A percentile compares a stretch with the other conserved stretches of the same genome.
These are phyloP conservation scores for Magallana gigas DNA, from an alignment of 1,140 invertebrate species.

Conservation along the genomic window DNA sequence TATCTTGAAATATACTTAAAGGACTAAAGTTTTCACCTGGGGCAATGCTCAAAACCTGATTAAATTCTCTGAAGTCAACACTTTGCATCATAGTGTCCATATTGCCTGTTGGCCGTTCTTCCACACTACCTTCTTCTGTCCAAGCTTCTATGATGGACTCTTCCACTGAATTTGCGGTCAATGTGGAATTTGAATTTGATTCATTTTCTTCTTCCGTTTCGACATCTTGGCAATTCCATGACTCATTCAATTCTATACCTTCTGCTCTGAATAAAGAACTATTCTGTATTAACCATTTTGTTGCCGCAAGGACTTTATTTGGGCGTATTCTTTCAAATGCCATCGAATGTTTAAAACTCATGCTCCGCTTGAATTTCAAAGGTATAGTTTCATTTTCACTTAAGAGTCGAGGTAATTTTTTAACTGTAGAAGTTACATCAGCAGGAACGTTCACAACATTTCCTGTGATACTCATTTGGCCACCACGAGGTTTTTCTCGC, in stretches of 20 bases:
- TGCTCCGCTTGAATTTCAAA: conserved; percentile 51
- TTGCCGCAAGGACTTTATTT: conserved; percentile 31
- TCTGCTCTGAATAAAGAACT: conserved; percentile 43
- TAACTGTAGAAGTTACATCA: conserved; percentile 47
- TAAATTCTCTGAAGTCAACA: conserved; percentile 19
- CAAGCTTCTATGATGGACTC: not conserved
- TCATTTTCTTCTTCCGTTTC: not conserved
- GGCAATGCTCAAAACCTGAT: conserved; percentile 31
- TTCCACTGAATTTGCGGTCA: conserved; percentile 16
- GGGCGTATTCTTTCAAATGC: conserved; percentile 52
- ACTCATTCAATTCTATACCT: conserved; percentile 43
- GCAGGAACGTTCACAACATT: conserved; percentile 59
- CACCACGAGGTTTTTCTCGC: conserved; percentile 49
- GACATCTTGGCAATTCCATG: conserved; percentile 6
- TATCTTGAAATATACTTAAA: conserved; percentile 49
- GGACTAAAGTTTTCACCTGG: conserved; percentile 43
- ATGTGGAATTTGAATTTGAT: not conserved
- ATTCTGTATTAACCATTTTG: conserved; percentile 45
- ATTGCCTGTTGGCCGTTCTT: conserved; percentile 6
- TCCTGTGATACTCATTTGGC: conserved; percentile 45
- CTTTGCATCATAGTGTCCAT: conserved; percentile 37
- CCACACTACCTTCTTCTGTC: conserved; percentile 21
- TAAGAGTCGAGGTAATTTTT: conserved; percentile 48
- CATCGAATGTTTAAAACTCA: conserved; percentile 49
- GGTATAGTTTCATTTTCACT: conserved; percentile 48